Evolutionary conservation across 2,113 vertebrate genomes (phyloP), one percentile per base, ranked within the genome.

Genomic region (Formicarius rufipectus): DNA sequence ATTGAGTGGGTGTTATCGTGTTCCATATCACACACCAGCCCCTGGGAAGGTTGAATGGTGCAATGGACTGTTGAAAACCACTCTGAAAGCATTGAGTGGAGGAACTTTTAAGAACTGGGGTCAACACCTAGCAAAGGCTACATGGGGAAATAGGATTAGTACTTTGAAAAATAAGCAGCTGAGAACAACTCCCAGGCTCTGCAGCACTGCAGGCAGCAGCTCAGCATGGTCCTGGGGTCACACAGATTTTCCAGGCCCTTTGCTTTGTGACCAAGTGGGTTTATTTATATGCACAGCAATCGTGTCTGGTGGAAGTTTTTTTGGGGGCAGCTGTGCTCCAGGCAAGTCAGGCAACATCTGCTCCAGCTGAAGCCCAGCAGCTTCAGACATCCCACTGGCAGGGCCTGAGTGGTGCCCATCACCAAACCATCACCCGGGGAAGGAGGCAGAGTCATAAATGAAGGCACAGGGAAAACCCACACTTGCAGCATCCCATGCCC

Each of bases 161-260:
- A n/a, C n/a, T n/a, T n/a, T n/a, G n/a, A n/a, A 94, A 94, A 94
- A 94, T 86, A 96, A 89, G 87, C n/a, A 47, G 67, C 93, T 91
- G 91, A 96, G 93, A 94, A 59, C 92, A 58, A 25, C 87, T 86
- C 75, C 59, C 93, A 88, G 91, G 78, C 89, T 84, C 90, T 55
- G 92, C 85, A 53, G 95, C 86, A 23, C 56, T 49, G 35, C 3
- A 2, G 44, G 90, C 68, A 73, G 50, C 63, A 63, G 30, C 90
- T 88, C 92, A 63, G 96, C 75, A 10, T 4, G 78, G 84, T 28
- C 82, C 92, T 14, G 14, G 89, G 87, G 91, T 59, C 94, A 55
- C 4, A 6, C 44, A 66, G 84, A 59, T 53, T 64, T 92, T 95
- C 87, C 84, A 78, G 68, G 58, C 49, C 52, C 89, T 94, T 66